Conservation (phyloP, 2,113 vertebrate species). For the Numenius arquata region DNA sequence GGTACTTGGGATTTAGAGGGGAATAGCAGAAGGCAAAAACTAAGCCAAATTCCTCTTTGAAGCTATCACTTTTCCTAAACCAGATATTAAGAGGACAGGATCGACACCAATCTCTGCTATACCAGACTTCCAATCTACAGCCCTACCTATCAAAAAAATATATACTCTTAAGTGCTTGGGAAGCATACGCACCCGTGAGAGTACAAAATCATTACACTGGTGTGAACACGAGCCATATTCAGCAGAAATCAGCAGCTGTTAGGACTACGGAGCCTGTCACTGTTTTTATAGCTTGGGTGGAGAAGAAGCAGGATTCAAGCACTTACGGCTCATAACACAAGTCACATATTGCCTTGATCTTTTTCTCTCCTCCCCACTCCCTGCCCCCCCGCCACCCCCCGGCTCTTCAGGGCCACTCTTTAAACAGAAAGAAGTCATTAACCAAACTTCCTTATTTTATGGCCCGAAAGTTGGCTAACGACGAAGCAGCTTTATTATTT, state of each 20-base stretch:
- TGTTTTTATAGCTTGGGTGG: slow-evolving; percentile 51
- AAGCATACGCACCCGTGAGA: not conserved
- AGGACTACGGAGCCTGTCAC: slow-evolving; percentile 47
- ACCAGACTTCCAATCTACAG: not conserved
- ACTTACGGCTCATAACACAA: slow-evolving; percentile 45
- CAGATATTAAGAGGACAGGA: not conserved
- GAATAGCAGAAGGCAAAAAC: not conserved
- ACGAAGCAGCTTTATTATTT: slow-evolving; percentile 55
- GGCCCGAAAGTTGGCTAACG: slow-evolving; percentile 31
- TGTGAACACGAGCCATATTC: slow-evolving; percentile 29
- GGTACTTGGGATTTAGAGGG: not conserved
- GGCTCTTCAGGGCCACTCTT: slow-evolving; percentile 53
- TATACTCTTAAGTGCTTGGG: not conserved
- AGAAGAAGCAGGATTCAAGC: slow-evolving; percentile 56
- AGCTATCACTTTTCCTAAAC: not conserved
- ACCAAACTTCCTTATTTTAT: slow-evolving; percentile 57
- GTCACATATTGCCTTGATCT: slow-evolving; percentile 65
- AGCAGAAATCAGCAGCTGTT: slow-evolving; percentile 51
- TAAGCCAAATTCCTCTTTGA: not conserved
- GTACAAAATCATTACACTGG: slow-evolving; percentile 24
- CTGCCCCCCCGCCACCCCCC: not conserved
- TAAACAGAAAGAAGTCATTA: slow-evolving; percentile 61
- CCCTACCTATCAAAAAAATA: not conserved
- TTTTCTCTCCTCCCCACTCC: not conserved
- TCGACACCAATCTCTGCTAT: not conserved